A percentile compares a stretch with the other conserved stretches of the same genome.
Evolutionary conservation across 2,113 vertebrate genomes (phyloP).

Genomic region (Chionis minor): DNA sequence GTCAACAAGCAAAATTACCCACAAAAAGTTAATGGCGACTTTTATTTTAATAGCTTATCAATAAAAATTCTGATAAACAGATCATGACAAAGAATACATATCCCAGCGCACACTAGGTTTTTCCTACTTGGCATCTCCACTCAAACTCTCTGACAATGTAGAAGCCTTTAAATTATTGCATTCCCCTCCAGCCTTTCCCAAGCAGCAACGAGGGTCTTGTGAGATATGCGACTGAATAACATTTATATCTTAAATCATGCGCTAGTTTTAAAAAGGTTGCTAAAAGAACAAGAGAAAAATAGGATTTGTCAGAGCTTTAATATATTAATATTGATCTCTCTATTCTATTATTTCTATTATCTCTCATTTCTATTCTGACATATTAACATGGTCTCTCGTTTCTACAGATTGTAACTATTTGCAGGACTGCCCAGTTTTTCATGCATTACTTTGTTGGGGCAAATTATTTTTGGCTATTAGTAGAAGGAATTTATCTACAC

Average conservation of each 20-base stretch:
- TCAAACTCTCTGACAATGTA: neutral
- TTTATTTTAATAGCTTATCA: neutral
- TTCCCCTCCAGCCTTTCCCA: neutral
- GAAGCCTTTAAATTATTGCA: neutral
- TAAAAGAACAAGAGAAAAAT: neutral
- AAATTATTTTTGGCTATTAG: constrained; percentile 92
- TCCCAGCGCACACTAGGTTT: neutral
- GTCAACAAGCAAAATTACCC: neutral
- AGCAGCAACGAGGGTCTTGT: neutral
- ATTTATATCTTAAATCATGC: neutral
- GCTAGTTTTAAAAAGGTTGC: neutral
- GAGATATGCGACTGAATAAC: neutral
- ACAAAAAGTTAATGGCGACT: neutral
- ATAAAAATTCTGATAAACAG: neutral
- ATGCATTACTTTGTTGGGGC: constrained; percentile 92
- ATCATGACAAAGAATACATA: neutral
- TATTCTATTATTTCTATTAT: too few relatives aligned
- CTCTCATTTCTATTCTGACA: too few relatives aligned
- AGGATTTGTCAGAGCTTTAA: neutral
- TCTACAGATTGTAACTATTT: constrained; percentile 76
- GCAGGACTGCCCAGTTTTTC: constrained; percentile 84
- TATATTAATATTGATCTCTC: neutral
- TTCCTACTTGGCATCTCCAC: neutral
- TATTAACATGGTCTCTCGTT: neutral
- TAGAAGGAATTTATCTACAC: constrained; percentile 93